phyloP scores from a whole-genome alignment of 2,888 invertebrate genomes.

The Dolichopus griseipennis region DNA sequence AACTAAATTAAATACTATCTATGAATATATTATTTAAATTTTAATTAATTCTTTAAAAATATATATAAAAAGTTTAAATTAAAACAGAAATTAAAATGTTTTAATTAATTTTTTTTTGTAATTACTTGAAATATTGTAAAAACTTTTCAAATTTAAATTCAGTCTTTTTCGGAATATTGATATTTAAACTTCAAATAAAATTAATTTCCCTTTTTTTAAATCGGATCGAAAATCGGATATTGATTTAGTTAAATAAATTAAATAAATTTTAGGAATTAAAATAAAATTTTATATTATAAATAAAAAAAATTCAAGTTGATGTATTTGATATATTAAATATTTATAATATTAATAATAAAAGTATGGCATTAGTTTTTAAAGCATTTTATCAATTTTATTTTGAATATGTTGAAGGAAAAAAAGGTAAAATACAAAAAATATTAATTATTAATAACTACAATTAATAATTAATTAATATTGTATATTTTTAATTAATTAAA shows the following conservation, averaged over 20 bases:
- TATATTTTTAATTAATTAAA: too few relatives aligned
- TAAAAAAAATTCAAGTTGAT: too few relatives aligned
- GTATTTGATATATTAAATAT: too few relatives aligned
- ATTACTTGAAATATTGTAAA: background rate
- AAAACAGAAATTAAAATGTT: background rate
- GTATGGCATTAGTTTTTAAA: background rate
- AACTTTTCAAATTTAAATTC: background rate
- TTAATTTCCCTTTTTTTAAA: background rate
- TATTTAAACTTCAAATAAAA: background rate
- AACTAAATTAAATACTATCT: too few relatives aligned
- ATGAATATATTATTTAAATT: background rate
- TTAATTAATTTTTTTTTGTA: too few relatives aligned
- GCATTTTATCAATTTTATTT: background rate
- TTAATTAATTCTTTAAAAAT: background rate
- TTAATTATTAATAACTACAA: too few relatives aligned
- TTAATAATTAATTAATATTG: too few relatives aligned
- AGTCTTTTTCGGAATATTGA: background rate
- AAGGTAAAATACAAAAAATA: background rate
- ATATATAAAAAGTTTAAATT: background rate
- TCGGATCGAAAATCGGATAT: too few relatives aligned
- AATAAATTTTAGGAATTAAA: too few relatives aligned
- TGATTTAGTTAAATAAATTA: too few relatives aligned
- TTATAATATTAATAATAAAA: too few relatives aligned
- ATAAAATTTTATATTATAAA: too few relatives aligned
- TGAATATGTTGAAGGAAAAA: background rate